Evolutionary conservation across 2,888 invertebrate species (phyloP).

Genomic region (Dysmachus trigonus): DNA sequence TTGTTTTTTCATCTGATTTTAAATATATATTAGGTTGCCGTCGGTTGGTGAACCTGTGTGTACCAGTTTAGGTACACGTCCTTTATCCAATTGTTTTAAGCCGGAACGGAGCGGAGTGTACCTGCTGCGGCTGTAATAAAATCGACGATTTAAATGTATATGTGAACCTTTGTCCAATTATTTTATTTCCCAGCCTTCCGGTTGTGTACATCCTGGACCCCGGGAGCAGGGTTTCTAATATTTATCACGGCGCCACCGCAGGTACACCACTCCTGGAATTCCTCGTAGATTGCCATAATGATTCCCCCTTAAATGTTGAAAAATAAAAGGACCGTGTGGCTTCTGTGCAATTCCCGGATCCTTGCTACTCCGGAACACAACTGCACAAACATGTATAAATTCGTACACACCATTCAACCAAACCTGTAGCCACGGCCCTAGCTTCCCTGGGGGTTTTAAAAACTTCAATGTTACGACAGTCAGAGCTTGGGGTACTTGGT

Average conservation of each 20-base stretch:
- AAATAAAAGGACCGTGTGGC: neutral
- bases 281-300: slow-evolving; percentile 10
- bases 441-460: neutral
- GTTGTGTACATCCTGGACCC: neutral
- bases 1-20: neutral
- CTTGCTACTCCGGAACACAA: neutral
- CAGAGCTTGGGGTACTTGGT: neutral
- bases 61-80: neutral
- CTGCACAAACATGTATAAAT: neutral
- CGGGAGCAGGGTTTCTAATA: neutral
- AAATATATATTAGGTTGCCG: neutral
- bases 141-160: neutral
- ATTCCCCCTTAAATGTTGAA: slow-evolving; percentile 9
- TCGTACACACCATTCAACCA: neutral
- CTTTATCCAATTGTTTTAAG: neutral
- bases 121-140: neutral
- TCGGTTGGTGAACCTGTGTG: neutral
- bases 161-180: neutral
- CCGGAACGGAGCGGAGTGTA: neutral
- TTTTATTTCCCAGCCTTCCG: neutral
- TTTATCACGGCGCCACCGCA: neutral
- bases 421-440: neutral
- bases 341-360: neutral
- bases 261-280: neutral
- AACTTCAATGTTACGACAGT: slow-evolving; percentile 13